These are phyloP conservation scores for Callospermophilus lateralis DNA, from an alignment of 2,113 vertebrate species.

Conservation along the genomic window DNA sequence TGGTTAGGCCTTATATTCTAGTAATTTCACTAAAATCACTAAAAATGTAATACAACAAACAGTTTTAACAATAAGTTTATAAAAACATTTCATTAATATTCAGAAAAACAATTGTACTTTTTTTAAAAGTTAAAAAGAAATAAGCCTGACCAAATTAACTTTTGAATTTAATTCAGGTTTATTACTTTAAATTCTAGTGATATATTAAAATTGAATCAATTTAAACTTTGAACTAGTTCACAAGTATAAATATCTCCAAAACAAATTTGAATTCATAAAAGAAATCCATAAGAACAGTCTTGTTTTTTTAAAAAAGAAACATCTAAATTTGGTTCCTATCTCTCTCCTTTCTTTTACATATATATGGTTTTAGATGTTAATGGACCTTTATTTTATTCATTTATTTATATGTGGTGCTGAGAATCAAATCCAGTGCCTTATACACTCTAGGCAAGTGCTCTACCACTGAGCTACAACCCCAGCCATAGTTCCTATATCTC, in stretches of 20 bases:
- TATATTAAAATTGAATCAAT: constrained; percentile 1
- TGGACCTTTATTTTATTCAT: too few relatives aligned
- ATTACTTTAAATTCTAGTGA: constrained; percentile 26
- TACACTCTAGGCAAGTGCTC: too few relatives aligned
- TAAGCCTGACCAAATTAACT: neutral
- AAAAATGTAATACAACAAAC: constrained; percentile 9
- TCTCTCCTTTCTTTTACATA: neutral
- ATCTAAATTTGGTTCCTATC: constrained; percentile 16
- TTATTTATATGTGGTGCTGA: too few relatives aligned
- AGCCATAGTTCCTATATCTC: neutral
- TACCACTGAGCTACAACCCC: too few relatives aligned
- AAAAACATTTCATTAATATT: constrained; percentile 22
- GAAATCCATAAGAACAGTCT: neutral
- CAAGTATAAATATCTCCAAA: constrained; percentile 44
- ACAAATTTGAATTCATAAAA: neutral
- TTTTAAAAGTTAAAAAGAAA: constrained; percentile 52
- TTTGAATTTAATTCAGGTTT: neutral
- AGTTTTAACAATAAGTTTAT: constrained; percentile 3
- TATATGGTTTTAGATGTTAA: too few relatives aligned
- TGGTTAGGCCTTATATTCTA: constrained; percentile 4
- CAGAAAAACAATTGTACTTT: constrained; percentile 36
- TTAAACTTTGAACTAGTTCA: constrained; percentile 9
- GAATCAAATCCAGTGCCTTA: too few relatives aligned
- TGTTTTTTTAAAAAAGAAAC: neutral
- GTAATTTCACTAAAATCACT: neutral